Conservation (phyloP, 2,797 vertebrate genomes). For the Anabacerthia variegaticeps region DNA sequence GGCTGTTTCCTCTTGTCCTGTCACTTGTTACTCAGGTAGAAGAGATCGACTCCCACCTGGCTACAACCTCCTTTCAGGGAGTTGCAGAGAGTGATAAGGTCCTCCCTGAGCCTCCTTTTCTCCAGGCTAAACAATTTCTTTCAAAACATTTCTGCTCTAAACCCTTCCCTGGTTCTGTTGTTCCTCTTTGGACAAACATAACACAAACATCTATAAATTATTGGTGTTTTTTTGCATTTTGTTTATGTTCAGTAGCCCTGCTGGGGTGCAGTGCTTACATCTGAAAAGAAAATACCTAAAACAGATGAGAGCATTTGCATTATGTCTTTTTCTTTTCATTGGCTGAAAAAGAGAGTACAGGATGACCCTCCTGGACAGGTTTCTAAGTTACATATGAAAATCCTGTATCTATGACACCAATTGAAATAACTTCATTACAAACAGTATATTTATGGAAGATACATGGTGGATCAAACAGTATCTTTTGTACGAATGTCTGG, state of each 20-base stretch:
- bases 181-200: background rate
- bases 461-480: background rate
- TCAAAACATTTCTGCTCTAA: background rate
- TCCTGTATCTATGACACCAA: background rate
- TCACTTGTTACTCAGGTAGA: background rate
- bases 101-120: background rate
- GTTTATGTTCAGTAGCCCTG: background rate
- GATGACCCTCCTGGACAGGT: background rate
- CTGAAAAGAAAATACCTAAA: background rate
- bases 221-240: rapidly evolving
- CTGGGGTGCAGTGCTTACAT: background rate
- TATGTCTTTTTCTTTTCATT: background rate
- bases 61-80: background rate
- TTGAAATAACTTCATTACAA: background rate
- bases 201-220: background rate
- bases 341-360: background rate
- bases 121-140: background rate
- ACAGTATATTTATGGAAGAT: background rate
- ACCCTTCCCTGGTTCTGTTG: background rate
- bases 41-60: rapidly evolving
- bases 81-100: background rate
- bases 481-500: background rate
- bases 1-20: background rate
- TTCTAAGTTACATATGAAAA: background rate
- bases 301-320: background rate